Evolutionary conservation across 2,888 invertebrate species (phyloP), one percentile per base, ranked within the genome.

Genomic region (Sesamia inferens): DNA sequence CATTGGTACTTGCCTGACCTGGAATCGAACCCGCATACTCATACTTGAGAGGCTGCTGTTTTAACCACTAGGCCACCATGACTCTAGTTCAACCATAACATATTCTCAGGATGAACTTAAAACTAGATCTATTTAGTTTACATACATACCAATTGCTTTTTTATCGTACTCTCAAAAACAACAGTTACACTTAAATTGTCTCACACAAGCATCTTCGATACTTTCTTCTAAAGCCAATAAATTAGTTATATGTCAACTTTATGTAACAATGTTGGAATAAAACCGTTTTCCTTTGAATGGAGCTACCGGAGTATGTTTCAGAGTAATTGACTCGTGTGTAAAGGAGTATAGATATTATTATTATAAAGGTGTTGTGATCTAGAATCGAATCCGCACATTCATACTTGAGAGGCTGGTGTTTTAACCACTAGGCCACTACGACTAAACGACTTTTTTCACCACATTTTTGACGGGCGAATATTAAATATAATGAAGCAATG

Each of bases 241-340:
- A 93, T 93, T 92, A 91, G 90, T 89, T 93, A 93, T 93, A 94
- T 93, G 92, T 81, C 89, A 86, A 90, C 86, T 92, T 93, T 93
- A 93, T 93, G 93, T 93, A 92, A 93, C 93, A 93, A 92, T 90
- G 92, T 69, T 82, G 91, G 90, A 91, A 93, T 94, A 93, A 93
- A 92, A 92, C 85, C 88, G 89, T 90, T 89, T 90, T 85, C 87
- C 86, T 84, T 81, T 81, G 86, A 86, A 92, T 91, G 89, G 89
- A 91, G 90, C 89, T 83, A 89, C 86, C 81, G 78, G 80, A 78
- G 81, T 72, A 71, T 80, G 81, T 83, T 83, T 82, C 75, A 78
- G 79, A 74, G 76, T 84, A 88, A 90, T 89, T 85, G 87, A 88
- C 86, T 89, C 83, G 44, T 75, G 69, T 65, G 58, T 58, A 68